phyloP scores from a whole-genome alignment of 1,140 invertebrate genomes.

The Globodera rostochiensis region DNA sequence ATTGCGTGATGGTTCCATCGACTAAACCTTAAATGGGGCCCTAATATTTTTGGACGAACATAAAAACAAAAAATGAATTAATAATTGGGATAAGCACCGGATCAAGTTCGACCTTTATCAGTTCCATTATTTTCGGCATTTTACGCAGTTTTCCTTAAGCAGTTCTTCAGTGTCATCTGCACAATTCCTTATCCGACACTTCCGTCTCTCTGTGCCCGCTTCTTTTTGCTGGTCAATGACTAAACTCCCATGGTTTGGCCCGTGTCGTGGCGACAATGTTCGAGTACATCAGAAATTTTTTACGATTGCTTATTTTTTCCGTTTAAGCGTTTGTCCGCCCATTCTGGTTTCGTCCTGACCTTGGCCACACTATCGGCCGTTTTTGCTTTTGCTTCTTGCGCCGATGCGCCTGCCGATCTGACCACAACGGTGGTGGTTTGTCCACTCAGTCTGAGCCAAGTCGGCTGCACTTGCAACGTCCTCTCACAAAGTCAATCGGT shows the following conservation, averaged over 20 bases:
- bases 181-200: not conserved
- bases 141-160: not conserved
- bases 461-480: slow-evolving; percentile 16
- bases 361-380: not conserved
- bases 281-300: not conserved
- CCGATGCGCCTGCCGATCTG: not conserved
- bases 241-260: not conserved
- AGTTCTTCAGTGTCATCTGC: not conserved
- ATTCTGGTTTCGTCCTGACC: not conserved
- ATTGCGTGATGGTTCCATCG: too few relatives aligned
- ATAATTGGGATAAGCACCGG: too few relatives aligned
- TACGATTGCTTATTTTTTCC: not conserved
- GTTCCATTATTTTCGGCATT: too few relatives aligned
- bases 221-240: not conserved
- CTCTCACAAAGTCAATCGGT: slow-evolving; percentile 4
- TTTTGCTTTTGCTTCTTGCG: not conserved
- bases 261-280: not conserved
- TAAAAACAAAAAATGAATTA: too few relatives aligned
- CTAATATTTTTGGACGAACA: too few relatives aligned
- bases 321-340: not conserved
- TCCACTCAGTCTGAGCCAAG: slow-evolving; percentile 18
- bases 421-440: not conserved
- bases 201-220: not conserved
- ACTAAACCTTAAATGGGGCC: too few relatives aligned
- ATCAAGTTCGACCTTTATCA: too few relatives aligned